Base-by-base conservation (phyloP, 2,113 vertebrate genomes). In the Gymnocephalus cernua region DNA sequence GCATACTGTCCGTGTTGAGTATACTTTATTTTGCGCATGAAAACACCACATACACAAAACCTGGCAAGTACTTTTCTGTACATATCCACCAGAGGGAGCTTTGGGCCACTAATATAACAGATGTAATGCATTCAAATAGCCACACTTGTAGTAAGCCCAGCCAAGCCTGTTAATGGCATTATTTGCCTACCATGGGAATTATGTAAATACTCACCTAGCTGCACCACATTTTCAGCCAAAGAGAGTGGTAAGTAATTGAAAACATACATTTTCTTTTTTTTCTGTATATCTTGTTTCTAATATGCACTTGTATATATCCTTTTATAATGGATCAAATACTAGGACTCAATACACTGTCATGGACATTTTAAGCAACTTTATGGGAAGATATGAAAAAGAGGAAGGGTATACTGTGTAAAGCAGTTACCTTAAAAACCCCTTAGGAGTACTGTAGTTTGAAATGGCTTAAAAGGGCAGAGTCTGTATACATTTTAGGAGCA, bases 21-120 rank as follows among this genome's bases (percentile, higher is more conserved):
- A 57, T 19, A 16, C 14, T 54, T 38, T 41, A 16, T 16, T 27
- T 13, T 48, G 45, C 8, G 23, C 71, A 16, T 74, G 27, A 14
- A 51, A 5, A 50, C 3, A 32, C 27, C n/a, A 21, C 27, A 51
- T 8, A 29, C 6, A 9, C 4, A n/a, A 53, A 35, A n/a, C 45
- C 45, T 21, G 10, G 62, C 1, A 14, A 51, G 8, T 61, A 38
- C 12, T 58, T 62, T 64, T 13, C 25, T 68, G 12, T n/a, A 38
- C 4, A 4, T 7, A 11, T 61, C 86, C 92, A 91, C 81, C 53
- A 91, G 92, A 81, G 82, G 85, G 89, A 25, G 82, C 63, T 69
- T 27, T 51, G 32, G 18, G 14, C 27, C 41, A 21, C 23, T 59
- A n/a, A 71, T 6, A 6, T 65, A 76, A 6, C 16, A 11, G 16